Conservation (phyloP, 2,113 vertebrate genomes). For the Macheiramphus alcinus region DNA sequence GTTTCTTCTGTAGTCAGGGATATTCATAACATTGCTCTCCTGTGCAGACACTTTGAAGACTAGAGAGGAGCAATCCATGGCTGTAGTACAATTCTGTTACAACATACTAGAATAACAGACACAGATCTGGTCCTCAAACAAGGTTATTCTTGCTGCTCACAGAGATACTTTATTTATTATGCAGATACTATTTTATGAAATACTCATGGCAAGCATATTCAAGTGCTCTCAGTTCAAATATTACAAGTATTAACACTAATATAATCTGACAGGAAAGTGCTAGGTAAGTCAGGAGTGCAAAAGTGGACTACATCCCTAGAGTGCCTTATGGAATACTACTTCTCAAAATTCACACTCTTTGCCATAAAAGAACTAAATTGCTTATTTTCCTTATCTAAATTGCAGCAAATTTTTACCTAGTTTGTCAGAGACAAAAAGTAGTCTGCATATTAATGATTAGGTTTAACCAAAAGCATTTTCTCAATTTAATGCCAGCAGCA, state of each 20-base stretch:
- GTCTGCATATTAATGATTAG: neutral
- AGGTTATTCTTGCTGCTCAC: neutral
- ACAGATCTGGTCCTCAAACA: neutral
- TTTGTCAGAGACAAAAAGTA: neutral
- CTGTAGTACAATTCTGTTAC: neutral
- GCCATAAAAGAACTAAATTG: neutral
- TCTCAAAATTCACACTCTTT: neutral
- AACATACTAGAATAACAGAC: neutral
- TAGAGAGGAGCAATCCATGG: neutral
- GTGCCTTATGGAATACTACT: neutral
- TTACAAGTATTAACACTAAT: neutral
- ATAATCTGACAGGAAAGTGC: neutral
- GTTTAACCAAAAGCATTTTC: neutral
- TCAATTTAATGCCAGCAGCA: neutral
- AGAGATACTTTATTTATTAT: neutral
- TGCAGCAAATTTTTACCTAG: neutral
- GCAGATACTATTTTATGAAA: neutral
- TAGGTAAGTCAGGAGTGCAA: neutral
- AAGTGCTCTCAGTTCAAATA: neutral
- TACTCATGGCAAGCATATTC: neutral
- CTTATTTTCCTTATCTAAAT: neutral
- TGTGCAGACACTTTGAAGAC: neutral
- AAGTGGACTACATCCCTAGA: neutral
- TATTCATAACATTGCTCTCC: neutral
- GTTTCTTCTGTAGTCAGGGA: neutral